Evolutionary conservation across 2,113 vertebrate species (phyloP), one percentile per base, ranked within the genome.

Genomic region (Odontesthes bonariensis): DNA sequence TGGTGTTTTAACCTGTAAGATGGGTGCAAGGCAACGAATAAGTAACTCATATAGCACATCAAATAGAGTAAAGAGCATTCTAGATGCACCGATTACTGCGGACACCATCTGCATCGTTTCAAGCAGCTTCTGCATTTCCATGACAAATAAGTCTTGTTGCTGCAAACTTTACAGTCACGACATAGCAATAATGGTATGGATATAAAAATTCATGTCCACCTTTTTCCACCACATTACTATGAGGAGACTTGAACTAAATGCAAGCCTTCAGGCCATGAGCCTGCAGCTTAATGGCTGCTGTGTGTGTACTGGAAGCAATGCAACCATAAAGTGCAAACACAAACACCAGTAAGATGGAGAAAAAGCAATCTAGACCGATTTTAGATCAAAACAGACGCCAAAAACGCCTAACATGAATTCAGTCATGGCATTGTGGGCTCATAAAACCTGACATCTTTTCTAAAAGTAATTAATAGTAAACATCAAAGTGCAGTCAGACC

Each of bases 401-500:
- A 84, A 74, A 75, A 82, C 69, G 62, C 12, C 77, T 40, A 68
- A 60, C 57, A 33, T 75, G 52, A 69, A 72, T 85, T 86, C 89
- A 56, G 76, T 54, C n/a, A 2, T 47, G 23, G 66, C 67, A 57
- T 69, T 56, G 65, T 53, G 59, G 63, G 42, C 56, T 84, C 75
- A 22, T 89, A 86, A 89, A 89, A 78, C 32, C 38, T 38, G 27
- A 58, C 56, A 82, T 88, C 70, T 73, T 87, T 87, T 58, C 69
- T n/a, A 79, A 86, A 75, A 87, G 82, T 84, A 86, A 79, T 75
- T 75, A 71, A 79, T 69, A 70, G 42, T 44, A 60, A 31, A 27
- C 51, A 17, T 31, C 46, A 82, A 87, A 84, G 70, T 35, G 51
- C 44, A 59, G 68, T 54, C 20, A 68, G 83, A 81, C 70, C 69